Percentiles rank a stretch among this genome's conserved stretches.
Conservation (phyloP, 2,888 invertebrate species). For the Asteroscopus sphinx region DNA sequence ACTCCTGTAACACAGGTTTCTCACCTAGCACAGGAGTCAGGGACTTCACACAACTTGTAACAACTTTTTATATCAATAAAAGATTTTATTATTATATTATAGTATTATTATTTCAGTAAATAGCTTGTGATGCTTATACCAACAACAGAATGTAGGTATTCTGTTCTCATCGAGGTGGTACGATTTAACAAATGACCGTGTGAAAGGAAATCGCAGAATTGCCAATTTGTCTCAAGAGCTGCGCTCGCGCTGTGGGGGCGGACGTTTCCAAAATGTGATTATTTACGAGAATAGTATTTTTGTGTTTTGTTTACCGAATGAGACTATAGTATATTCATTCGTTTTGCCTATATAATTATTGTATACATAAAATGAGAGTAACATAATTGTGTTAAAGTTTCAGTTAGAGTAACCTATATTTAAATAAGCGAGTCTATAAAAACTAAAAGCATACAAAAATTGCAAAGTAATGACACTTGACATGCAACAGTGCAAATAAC, state of each 20-base stretch:
- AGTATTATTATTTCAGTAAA: too few species aligned
- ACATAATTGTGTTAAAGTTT: too few species aligned
- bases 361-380: too few species aligned
- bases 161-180: slow-evolving; percentile 33
- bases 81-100: too few species aligned
- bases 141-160: slow-evolving; percentile 25
- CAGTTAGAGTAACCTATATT: slow-evolving; percentile 2
- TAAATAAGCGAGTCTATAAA: slow-evolving; percentile 9
- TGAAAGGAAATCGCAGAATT: slow-evolving; percentile 46
- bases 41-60: too few species aligned
- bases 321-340: not conserved
- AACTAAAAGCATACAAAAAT: slow-evolving; percentile 33
- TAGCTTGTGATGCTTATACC: slow-evolving; percentile 38
- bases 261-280: slow-evolving; percentile 16
- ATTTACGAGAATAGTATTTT: slow-evolving; percentile 5
- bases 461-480: slow-evolving; percentile 15
- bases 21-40: too few species aligned
- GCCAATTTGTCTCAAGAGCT: slow-evolving; percentile 28
- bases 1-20: too few species aligned
- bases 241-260: slow-evolving; percentile 4
- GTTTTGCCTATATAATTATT: too few species aligned
- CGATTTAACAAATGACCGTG: slow-evolving; percentile 48
- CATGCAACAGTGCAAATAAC: slow-evolving; percentile 33
- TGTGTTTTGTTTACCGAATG: slow-evolving; percentile 16
- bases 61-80: too few species aligned